Evolutionary conservation across 2,888 invertebrate genomes (phyloP).

Genomic region (Bugula neritina): DNA sequence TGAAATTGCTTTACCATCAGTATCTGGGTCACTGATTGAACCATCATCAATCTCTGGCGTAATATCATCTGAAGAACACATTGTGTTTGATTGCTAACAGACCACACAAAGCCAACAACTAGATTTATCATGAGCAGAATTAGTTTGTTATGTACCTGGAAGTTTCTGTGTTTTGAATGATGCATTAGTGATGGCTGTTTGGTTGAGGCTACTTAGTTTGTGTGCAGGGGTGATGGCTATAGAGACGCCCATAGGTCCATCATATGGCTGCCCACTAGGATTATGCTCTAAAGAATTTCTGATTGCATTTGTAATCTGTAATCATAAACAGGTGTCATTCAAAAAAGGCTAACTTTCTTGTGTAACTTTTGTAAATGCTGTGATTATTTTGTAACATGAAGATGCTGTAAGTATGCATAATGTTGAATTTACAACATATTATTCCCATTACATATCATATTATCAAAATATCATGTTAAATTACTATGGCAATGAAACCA

Average conservation of each 20-base stretch:
- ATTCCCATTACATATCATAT: too few species aligned
- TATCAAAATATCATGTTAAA: too few species aligned
- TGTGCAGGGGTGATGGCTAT: constrained; percentile 60
- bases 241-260: constrained; percentile 76
- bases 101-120: neutral
- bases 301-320: constrained; percentile 56
- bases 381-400: too few species aligned
- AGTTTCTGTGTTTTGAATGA: constrained; percentile 94
- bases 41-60: neutral
- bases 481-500: too few species aligned
- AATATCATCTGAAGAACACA: constrained; percentile 5
- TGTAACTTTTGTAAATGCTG: too few species aligned
- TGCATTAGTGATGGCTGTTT: constrained; percentile 95
- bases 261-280: constrained; percentile 72
- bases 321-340: constrained; percentile 2
- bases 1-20: neutral
- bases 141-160: constrained; percentile 57
- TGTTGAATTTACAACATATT: too few species aligned
- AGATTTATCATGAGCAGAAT: neutral
- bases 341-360: too few species aligned
- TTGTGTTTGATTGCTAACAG: too few species aligned
- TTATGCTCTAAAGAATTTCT: constrained; percentile 75
- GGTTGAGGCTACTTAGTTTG: constrained; percentile 51
- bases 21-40: neutral
- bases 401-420: too few species aligned